Base-by-base conservation (phyloP, 2,888 invertebrate genomes). In the Terebella lapidaria region DNA sequence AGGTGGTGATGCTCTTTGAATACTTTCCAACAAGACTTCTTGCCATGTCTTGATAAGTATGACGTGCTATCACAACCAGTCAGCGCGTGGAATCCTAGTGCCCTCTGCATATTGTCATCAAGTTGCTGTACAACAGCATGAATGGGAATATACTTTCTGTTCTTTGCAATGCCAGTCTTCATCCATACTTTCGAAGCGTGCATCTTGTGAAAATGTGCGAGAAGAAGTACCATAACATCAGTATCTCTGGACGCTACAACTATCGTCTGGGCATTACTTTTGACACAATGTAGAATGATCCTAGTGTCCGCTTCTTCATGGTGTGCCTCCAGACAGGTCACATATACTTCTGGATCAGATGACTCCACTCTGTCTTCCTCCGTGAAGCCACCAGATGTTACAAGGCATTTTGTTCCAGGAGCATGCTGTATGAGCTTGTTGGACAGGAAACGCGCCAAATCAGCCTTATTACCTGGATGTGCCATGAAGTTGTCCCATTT, bases 11-110 rank as follows among this genome's bases (percentile, higher is more conserved):
- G n/a, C 5, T 18, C 49, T 24, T 20, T 5, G 22, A 49, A 49
- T 10, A 49, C 49, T 22, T 22, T 49, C 49, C 49, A 49, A 5
- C 18, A 15, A 20, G 49, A 20, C 27, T 53, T 53, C 53, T 22
- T 53, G 24, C 53, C 20, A 20, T 53, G 53, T 10, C 53, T 27
- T 26, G 26, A 10, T 10, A 53, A 15, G 15, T 53, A 20, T 15
- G 53, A 53, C 27, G 26, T 27, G 15, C 10, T 53, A 20, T 53
- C 53, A 53, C 53, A 53, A 26, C 53, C 53, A 5, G 55, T 55
- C 20, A 55, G 4, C 35, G 55, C 55, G 22, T 55, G 55, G 35
- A 55, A 55, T 35, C 25, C 5, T 20, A 53, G 27, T 20, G 26
- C 5, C 15, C 25, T 25, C 5, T 53, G 10, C 27, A 53, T 10